Percentiles rank a stretch among this genome's conserved stretches.
Evolutionary conservation across 2,888 invertebrate genomes (phyloP).

Genomic region (Himalopsyche tibetana): DNA sequence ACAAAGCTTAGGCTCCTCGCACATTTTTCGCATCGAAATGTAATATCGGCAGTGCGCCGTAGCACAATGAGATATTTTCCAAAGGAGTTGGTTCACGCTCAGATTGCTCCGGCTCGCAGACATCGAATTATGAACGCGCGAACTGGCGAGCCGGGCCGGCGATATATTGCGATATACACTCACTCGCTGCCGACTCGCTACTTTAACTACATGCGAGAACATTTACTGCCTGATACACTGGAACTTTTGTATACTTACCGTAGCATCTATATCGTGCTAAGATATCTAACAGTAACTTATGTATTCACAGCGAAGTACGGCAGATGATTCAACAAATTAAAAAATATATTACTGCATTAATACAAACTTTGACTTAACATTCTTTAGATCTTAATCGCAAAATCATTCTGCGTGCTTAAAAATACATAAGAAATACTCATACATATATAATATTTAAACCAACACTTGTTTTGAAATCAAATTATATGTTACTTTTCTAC

Average conservation of each 20-base stretch:
- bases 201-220: constrained; percentile 5
- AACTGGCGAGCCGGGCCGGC: constrained; percentile 49
- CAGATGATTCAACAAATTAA: no score
- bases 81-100: constrained; percentile 60
- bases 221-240: constrained; percentile 27
- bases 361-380: no score
- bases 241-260: not conserved
- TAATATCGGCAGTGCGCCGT: constrained; percentile 58
- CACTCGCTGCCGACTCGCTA: not conserved
- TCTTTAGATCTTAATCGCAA: no score
- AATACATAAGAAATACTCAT: no score
- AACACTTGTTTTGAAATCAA: no score
- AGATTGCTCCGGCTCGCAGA: constrained; percentile 51
- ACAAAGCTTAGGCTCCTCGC: constrained; percentile 45
- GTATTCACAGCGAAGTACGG: no score
- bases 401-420: no score
- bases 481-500: no score
- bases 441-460: no score
- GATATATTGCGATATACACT: constrained; percentile 23
- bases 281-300: no score
- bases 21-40: constrained; percentile 58
- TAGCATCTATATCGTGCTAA: no score
- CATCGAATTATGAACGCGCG: constrained; percentile 56
- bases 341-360: no score
- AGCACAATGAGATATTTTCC: constrained; percentile 52